Conservation (phyloP, 2,888 invertebrate genomes). For the Lasius fuliginosus region DNA sequence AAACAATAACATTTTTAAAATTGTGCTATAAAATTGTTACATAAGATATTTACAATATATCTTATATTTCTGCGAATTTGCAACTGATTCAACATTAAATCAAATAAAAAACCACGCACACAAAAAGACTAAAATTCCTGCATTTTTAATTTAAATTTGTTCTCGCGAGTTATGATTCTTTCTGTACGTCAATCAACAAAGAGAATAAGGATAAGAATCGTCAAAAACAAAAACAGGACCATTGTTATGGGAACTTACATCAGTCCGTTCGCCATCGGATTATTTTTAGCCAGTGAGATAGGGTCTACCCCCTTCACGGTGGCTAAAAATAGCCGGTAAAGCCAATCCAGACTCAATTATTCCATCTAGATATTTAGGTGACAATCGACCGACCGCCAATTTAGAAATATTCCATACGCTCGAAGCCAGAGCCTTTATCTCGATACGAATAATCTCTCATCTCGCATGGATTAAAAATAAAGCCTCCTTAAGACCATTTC, state of each 20-base stretch:
- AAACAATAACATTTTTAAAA: background rate
- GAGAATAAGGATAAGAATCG: background rate
- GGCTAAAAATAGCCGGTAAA: constrained; percentile 85
- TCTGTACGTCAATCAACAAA: background rate
- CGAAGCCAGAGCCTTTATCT: constrained; percentile 61
- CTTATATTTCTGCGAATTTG: background rate
- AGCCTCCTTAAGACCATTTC: background rate
- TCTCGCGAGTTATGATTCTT: background rate
- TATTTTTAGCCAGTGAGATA: constrained; percentile 84
- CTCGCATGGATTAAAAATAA: constrained; percentile 12
- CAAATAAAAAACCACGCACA: background rate
- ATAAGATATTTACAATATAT: background rate
- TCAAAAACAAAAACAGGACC: constrained; percentile 20
- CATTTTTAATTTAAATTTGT: background rate
- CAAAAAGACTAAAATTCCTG: background rate
- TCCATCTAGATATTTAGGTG: constrained; percentile 86
- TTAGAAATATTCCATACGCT: constrained; percentile 84
- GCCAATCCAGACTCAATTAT: constrained; percentile 85
- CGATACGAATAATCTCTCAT: constrained; percentile 62
- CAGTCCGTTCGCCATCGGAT: constrained; percentile 68
- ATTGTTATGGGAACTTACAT: constrained; percentile 10
- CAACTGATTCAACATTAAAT: background rate
- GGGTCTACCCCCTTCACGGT: constrained; percentile 81
- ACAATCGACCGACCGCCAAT: constrained; percentile 85
- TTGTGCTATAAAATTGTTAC: background rate